Evolutionary conservation across 2,797 vertebrate genomes (phyloP), one percentile per base, ranked within the genome.

Genomic region (Tinamus major): DNA sequence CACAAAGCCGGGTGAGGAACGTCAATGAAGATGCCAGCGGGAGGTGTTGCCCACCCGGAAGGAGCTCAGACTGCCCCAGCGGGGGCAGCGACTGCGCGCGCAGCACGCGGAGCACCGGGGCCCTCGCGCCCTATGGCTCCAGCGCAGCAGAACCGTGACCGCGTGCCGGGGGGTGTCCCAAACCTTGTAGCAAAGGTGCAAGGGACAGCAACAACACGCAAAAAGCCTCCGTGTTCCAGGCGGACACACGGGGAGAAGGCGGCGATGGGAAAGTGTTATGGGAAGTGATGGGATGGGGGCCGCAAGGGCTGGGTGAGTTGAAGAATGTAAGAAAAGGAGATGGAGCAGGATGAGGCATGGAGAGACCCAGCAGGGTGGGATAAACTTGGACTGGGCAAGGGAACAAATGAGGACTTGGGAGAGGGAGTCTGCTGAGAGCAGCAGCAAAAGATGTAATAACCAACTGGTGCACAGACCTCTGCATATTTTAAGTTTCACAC

Each of bases 231-330:
- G 9, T 70, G 53, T 39, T 49, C 48, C 48, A 24, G 48, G 23
- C 3, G n/a, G 33, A 49, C 24, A 31, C 35, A 51, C 20, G 8
- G 46, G 53, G 17, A 74, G 44, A 27, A 63, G 31, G n/a, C 18
- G 31, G 42, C 2, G 49, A 75, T 4, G 35, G 51, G 58, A 69
- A 64, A 64, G 37, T 24, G 39, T 61, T 33, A 11, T 26, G 46
- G 13, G 23, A 18, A 24, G 68, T 11, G 44, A n/a, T 0, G 1
- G 39, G 77, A 48, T 2, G 7, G 24, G 20, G 39, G 27, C 42
- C 1, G 0, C 0, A 2, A 37, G 7, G 20, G 9, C 33, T 24
- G 5, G 14, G 24, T 14, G 48, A 48, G 35, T 49, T 24, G 56
- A 55, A 58, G 31, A 51, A 10, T 20, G 37, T 29, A 29, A 59